phyloP scores from a whole-genome alignment of 1,140 invertebrate genomes.

The Zaprionus camerounensis region DNA sequence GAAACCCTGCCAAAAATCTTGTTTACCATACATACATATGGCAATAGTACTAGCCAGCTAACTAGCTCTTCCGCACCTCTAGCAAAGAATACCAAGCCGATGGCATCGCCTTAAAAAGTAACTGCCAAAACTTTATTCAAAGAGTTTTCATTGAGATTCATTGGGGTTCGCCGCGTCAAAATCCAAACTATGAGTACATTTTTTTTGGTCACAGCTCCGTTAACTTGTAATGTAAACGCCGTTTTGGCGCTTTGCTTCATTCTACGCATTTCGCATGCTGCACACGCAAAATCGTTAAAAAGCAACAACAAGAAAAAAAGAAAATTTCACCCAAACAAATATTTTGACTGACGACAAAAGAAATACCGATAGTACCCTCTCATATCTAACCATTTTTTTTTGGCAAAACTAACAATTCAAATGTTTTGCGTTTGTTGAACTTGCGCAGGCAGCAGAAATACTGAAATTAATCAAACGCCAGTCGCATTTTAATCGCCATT shows the following conservation, averaged over 20 bases:
- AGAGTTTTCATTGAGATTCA: conserved; percentile 21
- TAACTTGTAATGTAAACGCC: conserved; percentile 63
- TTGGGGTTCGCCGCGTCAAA: conserved; percentile 27
- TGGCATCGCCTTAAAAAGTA: conserved; percentile 14
- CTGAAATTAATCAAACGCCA: conserved; percentile 48
- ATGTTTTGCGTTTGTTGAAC: conserved; percentile 70
- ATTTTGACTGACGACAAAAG: conserved; percentile 58
- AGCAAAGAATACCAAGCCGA: conserved; percentile 7
- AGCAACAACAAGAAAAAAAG: conserved; percentile 13
- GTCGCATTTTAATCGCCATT: conserved; percentile 65
- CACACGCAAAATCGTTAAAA: conserved; percentile 50
- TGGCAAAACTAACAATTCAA: conserved; percentile 58
- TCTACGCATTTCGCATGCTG: conserved; percentile 73
- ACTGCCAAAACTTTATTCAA: conserved; percentile 27
- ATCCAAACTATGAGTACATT: conserved; percentile 11
- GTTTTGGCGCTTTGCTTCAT: conserved; percentile 59
- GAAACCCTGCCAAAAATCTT: too few relatives aligned
- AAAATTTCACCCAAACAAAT: conserved; percentile 68
- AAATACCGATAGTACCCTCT: conserved; percentile 19
- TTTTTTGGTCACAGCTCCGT: conserved; percentile 49
- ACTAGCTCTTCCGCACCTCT: conserved; percentile 16
- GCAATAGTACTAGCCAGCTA: too few relatives aligned
- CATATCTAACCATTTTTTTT: conserved; percentile 41
- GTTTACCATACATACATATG: too few relatives aligned
- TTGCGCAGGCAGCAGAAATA: conserved; percentile 22